phyloP scores from a whole-genome alignment of 2,113 vertebrate species.

The Otolemur garnettii region DNA sequence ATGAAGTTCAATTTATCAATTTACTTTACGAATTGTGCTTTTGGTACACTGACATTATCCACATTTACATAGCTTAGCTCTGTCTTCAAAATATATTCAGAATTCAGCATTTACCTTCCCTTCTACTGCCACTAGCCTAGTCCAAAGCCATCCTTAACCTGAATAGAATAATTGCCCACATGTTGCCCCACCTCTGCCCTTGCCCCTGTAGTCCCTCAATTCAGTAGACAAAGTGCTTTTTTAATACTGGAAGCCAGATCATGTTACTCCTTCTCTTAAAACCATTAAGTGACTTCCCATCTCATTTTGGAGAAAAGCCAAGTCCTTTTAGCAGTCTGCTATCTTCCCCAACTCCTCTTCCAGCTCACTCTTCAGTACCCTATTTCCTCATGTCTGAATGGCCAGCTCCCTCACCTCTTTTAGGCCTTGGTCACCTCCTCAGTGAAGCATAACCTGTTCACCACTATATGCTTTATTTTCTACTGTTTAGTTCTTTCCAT shows the following conservation, averaged over 20 bases:
- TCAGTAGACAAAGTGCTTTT: neutral
- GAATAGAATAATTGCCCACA: neutral
- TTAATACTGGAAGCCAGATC: conserved; percentile 46
- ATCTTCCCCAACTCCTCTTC: neutral
- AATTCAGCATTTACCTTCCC: neutral
- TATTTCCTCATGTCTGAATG: neutral
- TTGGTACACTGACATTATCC: neutral
- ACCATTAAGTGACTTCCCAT: conserved; percentile 23
- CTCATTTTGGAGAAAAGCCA: conserved; percentile 53
- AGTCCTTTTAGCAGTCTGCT: neutral
- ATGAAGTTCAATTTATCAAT: conserved; percentile 17
- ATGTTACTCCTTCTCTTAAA: conserved; percentile 54
- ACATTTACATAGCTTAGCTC: neutral
- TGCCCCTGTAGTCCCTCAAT: neutral
- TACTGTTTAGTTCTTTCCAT: neutral
- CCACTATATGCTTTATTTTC: neutral
- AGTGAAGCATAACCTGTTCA: neutral
- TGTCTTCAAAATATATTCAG: neutral
- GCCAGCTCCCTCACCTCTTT: neutral
- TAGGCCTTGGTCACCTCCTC: neutral
- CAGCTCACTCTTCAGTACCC: neutral
- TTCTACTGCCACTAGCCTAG: neutral
- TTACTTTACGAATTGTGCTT: conserved; percentile 45
- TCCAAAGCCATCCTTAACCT: neutral
- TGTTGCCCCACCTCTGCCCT: neutral